Evolutionary conservation across 92 coral and sea anemone species (phyloP), one percentile per base, ranked within the genome.

Genomic region (Actinernus sp.): DNA sequence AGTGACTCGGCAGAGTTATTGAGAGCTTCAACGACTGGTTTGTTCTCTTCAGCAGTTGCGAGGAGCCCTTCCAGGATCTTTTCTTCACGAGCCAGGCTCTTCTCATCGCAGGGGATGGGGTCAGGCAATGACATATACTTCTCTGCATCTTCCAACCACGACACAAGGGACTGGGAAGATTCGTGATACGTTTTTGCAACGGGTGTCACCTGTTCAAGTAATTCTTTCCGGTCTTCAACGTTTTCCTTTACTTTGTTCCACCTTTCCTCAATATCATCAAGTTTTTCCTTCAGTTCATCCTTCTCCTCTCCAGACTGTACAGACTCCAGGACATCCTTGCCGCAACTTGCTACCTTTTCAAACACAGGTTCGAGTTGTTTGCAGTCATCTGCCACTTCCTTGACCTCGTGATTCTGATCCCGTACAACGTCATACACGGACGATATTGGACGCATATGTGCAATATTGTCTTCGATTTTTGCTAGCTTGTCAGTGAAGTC

Each of bases 291-390:
- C 13, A 94, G 70, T 32, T 79, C 57, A 26, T 78, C 89, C 44
- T 81, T 78, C 50, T 88, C 96, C 54, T 84, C 89, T 31, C 93
- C 88, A 3, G 87, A 85, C 27, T 91, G 97, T 8, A 92, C 87
- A 14, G 82, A 74, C 44, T 81, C 90, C 49, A 94, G 65, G 17
- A 88, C 79, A 19, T 82, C 93, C 4, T 43, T 59, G 20, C 97
- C 98, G 59, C 76, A 70, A 34, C 76, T 86, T 17, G 72, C 63
- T 6, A 91, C 61, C 46, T 78, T 79, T 56, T 85, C 92, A 46
- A 79, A 94, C 47, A 94, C 88, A 31, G 98, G 98, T 47, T 94
- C 97, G 3, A 91, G 97, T 34, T 83, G 97, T 54, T 77, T 92
- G 61, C 87, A 74, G 47, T 89, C 93, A n/a, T 71, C 84, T 12